Evolutionary conservation across 2,888 invertebrate genomes (phyloP).

Genomic region (Aporophyla lueneburgensis): DNA sequence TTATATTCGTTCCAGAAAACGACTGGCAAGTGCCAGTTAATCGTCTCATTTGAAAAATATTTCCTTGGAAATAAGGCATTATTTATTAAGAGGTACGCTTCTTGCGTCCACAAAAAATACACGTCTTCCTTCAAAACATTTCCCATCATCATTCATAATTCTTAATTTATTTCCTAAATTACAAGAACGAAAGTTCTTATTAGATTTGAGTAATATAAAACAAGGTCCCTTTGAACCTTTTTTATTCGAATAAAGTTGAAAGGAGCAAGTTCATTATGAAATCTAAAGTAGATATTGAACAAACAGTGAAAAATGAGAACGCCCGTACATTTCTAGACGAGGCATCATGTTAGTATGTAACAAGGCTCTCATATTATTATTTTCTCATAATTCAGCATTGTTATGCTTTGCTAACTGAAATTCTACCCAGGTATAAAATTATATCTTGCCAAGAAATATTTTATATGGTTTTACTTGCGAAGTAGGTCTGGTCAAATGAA

Average conservation of each 20-base stretch:
- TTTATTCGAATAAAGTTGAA: conserved; percentile 18
- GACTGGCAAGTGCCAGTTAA: background rate
- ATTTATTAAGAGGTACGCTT: background rate
- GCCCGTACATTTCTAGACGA: conserved; percentile 8
- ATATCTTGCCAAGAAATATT: conserved; percentile 69
- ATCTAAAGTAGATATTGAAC: conserved; percentile 4
- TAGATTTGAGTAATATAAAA: conserved; percentile 41
- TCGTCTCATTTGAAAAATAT: background rate
- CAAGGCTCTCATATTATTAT: conserved; percentile 61
- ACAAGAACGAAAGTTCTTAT: conserved; percentile 51
- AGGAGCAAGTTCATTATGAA: conserved; percentile 37
- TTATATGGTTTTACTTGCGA: conserved; percentile 57
- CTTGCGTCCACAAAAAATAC: background rate
- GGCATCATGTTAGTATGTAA: conserved; percentile 15
- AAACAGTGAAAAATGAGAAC: conserved; percentile 35
- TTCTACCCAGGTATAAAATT: conserved; percentile 77
- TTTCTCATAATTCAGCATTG: conserved; percentile 68
- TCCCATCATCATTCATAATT: conserved; percentile 34
- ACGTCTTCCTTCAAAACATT: conserved; percentile 16
- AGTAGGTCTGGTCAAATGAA: conserved; percentile 34
- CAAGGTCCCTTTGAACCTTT: conserved; percentile 48
- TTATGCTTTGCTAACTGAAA: conserved; percentile 70
- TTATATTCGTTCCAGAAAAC: background rate
- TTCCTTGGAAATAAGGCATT: background rate
- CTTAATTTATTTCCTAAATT: conserved; percentile 44